Evolutionary conservation across 2,113 vertebrate species (phyloP), one percentile per base, ranked within the genome.

Genomic region (Pardalotus punctatus): DNA sequence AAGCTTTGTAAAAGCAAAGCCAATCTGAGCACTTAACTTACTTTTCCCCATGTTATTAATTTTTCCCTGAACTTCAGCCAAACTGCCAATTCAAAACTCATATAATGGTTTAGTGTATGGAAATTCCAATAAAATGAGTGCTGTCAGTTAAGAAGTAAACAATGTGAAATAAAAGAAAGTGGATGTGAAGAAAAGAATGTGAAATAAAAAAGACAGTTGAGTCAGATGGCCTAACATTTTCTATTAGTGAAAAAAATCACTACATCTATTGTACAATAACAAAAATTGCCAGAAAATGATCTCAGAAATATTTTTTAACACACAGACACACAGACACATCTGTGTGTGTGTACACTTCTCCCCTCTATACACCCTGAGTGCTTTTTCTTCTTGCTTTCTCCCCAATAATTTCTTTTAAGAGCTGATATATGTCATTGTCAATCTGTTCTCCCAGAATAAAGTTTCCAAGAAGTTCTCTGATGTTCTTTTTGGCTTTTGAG

Each of bases 101-200:
- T 79, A 90, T 87, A 17, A 79, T 61, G 72, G 58, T 64, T 93
- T 90, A 80, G 58, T 51, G 40, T 82, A 84, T 71, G 66, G 81
- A 83, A 95, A 96, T 74, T 71, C 42, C 80, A 94, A 91, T 82
- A 76, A 95, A 94, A 95, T 67, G 14, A 47, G 25, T 58, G 19
- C 20, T 86, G n/a, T 67, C 78, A 74, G 48, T 72, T 92, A 80
- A 74, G 56, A 90, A 94, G 79, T 67, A 87, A 93, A 77, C 60
- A 92, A 78, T 48, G 35, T 56, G 62, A 61, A 95, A 79, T 53
- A 89, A 54, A 61, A 84, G 36, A 43, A 62, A 66, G 29, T 29
- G 9, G 43, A 67, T 67, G 38, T 36, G 27, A 14, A 43, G 36
- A 66, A n/a, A 48, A 19, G 1, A 51, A 36, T 4, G 21, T 18